Percentiles rank a stretch among this genome's conserved stretches.
Evolutionary conservation across 1,140 invertebrate species (phyloP).

Genomic region (Epicauta chinensis): DNA sequence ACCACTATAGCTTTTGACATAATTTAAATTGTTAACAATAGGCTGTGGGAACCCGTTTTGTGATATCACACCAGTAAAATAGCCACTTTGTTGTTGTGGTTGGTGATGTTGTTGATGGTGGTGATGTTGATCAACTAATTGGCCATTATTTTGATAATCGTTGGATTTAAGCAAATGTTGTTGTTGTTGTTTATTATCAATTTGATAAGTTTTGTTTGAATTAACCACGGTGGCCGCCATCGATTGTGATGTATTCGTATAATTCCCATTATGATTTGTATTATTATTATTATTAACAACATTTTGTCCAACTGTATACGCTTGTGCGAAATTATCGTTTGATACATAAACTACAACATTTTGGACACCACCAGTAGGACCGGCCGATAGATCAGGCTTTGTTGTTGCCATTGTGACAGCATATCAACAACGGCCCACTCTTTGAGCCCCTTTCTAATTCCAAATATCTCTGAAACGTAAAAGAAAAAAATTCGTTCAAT

Average conservation of each 20-base stretch:
- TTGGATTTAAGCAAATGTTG: constrained; percentile 24
- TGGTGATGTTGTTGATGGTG: no score
- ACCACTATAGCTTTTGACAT: constrained; percentile 28
- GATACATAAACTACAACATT: constrained; percentile 48
- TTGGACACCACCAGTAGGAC: constrained; percentile 40
- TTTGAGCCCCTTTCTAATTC: constrained; percentile 36
- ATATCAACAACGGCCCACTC: constrained; percentile 43
- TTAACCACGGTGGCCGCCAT: constrained; percentile 30
- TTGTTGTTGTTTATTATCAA: not conserved
- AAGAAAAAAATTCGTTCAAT: not conserved
- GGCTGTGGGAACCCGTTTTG: constrained; percentile 34
- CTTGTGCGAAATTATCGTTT: constrained; percentile 43
- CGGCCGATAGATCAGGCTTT: constrained; percentile 44
- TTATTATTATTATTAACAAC: constrained; percentile 38
- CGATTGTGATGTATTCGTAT: constrained; percentile 27
- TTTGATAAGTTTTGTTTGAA: not conserved
- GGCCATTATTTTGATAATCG: constrained; percentile 21
- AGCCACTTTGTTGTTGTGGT: constrained; percentile 10
- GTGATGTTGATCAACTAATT: constrained; percentile 16
- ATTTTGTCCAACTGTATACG: no score
- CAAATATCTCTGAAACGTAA: constrained; percentile 37
- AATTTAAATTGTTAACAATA: constrained; percentile 23
- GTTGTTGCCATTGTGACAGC: constrained; percentile 40
- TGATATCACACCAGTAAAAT: constrained; percentile 23
- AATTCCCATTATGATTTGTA: constrained; percentile 21